Percentiles rank a stretch among this genome's conserved stretches.
Evolutionary conservation across 2,888 invertebrate genomes (phyloP).

Genomic region (Amiota communis): DNA sequence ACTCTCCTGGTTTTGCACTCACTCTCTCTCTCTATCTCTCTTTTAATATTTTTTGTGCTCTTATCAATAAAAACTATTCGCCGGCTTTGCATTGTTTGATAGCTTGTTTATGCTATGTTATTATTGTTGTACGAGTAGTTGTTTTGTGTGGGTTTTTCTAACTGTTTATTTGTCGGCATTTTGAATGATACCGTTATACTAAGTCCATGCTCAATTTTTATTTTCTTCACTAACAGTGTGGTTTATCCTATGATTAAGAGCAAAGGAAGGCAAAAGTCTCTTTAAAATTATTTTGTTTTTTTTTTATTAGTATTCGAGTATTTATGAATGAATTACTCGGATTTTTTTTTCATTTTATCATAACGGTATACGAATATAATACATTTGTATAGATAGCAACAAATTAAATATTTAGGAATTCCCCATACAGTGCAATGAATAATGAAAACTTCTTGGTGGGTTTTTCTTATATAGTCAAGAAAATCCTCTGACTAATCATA

Average conservation of each 20-base stretch:
- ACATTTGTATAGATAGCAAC: too few relatives aligned
- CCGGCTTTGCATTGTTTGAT: conserved; percentile 17
- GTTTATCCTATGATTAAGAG: background rate
- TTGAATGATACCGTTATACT: background rate
- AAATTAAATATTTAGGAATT: too few relatives aligned
- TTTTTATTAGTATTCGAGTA: conserved; percentile 1
- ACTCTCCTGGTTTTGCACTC: background rate
- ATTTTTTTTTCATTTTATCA: too few relatives aligned
- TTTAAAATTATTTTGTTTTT: background rate
- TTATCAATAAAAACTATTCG: conserved; percentile 20
- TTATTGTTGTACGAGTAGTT: background rate
- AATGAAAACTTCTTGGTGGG: too few relatives aligned
- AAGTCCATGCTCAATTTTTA: too few relatives aligned
- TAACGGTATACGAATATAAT: too few relatives aligned
- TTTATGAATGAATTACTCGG: too few relatives aligned
- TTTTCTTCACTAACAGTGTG: too few relatives aligned
- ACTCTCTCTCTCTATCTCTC: background rate
- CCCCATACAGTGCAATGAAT: too few relatives aligned
- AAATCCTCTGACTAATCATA: too few relatives aligned
- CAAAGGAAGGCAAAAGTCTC: too few relatives aligned
- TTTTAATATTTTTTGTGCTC: conserved; percentile 23
- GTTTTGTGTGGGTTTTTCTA: background rate
- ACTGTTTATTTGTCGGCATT: background rate
- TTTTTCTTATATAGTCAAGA: too few relatives aligned
- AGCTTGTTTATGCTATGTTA: background rate